Evolutionary conservation across 2,113 vertebrate species (phyloP).

Genomic region (Diphyllodes magnificus): DNA sequence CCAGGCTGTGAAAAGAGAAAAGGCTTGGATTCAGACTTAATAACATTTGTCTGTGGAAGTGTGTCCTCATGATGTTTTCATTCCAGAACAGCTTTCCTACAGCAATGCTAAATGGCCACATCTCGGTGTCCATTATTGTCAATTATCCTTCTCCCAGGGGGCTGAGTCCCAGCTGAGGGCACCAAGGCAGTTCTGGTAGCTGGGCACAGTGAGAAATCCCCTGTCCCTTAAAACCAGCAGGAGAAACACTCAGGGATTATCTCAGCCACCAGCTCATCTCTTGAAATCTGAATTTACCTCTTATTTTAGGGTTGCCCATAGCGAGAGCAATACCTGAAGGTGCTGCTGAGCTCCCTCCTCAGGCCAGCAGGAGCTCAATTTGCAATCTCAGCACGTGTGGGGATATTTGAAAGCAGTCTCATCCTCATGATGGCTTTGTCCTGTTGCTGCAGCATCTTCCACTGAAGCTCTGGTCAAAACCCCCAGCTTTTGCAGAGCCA

Average conservation of each 20-base stretch:
- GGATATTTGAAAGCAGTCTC: not conserved
- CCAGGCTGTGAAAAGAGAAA: not conserved
- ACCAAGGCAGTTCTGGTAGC: not conserved
- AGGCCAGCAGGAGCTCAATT: not conserved
- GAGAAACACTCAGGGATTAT: not conserved
- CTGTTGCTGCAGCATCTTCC: not conserved
- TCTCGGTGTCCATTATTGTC: not conserved
- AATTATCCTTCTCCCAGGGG: not conserved
- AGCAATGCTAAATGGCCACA: not conserved
- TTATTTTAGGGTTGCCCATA: not conserved
- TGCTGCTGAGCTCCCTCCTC: not conserved
- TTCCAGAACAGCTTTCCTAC: not conserved
- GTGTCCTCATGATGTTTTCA: not conserved
- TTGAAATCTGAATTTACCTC: not conserved
- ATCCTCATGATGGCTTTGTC: not conserved
- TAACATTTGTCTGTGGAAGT: not conserved
- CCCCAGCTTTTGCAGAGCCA: not conserved
- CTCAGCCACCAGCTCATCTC: not conserved
- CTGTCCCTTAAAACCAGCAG: not conserved
- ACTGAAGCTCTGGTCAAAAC: not conserved
- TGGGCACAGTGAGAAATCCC: rapidly evolving
- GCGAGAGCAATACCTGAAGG: not conserved
- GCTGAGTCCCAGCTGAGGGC: not conserved
- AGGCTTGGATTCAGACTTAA: not conserved
- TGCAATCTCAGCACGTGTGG: not conserved